Conservation (phyloP, 2,113 vertebrate species). For the Burhinus oedicnemus region DNA sequence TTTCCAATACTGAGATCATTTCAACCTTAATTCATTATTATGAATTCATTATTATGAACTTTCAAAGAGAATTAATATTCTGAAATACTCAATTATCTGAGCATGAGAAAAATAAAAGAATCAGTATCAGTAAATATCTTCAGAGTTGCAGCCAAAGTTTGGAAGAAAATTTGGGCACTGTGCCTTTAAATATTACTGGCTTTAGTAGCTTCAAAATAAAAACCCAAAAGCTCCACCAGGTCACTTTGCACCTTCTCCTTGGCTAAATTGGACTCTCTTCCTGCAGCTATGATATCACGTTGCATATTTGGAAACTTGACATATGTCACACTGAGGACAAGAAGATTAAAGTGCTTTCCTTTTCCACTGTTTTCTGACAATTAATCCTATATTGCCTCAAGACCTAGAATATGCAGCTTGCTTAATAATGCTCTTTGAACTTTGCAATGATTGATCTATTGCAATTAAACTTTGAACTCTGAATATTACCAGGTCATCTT, state of each 20-base stretch:
- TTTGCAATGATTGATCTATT: conserved; percentile 55
- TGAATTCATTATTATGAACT: neutral
- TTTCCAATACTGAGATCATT: neutral
- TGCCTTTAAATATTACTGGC: neutral
- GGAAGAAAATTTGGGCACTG: neutral
- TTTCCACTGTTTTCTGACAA: conserved; percentile 53
- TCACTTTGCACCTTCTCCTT: neutral
- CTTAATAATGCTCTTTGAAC: conserved; percentile 56
- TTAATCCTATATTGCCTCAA: conserved; percentile 45
- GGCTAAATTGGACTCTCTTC: neutral
- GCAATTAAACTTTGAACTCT: conserved; percentile 60
- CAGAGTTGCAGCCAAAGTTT: neutral
- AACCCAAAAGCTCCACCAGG: neutral
- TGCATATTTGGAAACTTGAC: conserved; percentile 15
- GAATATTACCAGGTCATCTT: conserved; percentile 35
- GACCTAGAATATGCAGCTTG: conserved; percentile 15
- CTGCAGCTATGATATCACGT: neutral
- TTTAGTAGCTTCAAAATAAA: neutral
- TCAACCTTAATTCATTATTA: neutral
- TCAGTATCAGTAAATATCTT: neutral
- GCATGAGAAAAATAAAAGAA: neutral
- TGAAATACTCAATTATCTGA: neutral
- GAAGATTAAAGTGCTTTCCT: conserved; percentile 48
- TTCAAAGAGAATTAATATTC: neutral
- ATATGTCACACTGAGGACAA: conserved; percentile 27